Evolutionary conservation across 2,888 invertebrate species (phyloP).

Genomic region (Nomada goodeniana): DNA sequence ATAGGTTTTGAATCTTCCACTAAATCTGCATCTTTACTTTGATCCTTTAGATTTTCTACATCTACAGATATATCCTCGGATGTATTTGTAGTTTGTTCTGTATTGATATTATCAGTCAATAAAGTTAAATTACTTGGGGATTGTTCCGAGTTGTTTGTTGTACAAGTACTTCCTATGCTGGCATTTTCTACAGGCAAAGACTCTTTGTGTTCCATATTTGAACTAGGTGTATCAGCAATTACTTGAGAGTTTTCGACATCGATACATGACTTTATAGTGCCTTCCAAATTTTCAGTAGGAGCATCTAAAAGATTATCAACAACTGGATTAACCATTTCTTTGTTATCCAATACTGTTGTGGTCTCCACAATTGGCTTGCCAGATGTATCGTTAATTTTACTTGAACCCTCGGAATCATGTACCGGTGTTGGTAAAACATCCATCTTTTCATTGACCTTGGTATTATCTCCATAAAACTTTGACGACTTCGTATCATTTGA

Average conservation of each 20-base stretch:
- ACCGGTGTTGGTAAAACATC: conserved; percentile 22
- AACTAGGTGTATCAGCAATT: conserved; percentile 16
- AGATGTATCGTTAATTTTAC: conserved; percentile 18
- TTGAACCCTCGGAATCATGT: conserved; percentile 33
- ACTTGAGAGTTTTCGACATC: conserved; percentile 18
- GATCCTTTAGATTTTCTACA: conserved; percentile 25
- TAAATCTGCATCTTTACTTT: conserved; percentile 38
- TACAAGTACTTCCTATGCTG: conserved; percentile 22
- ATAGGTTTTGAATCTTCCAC: conserved; percentile 53
- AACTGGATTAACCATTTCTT: conserved; percentile 44
- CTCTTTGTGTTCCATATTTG: conserved; percentile 27
- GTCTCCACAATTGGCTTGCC: conserved; percentile 32
- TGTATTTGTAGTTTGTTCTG: conserved; percentile 28
- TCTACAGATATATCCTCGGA: conserved; percentile 26
- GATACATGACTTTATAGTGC: conserved; percentile 23
- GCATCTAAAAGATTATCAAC: conserved; percentile 53
- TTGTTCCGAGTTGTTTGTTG: conserved; percentile 21
- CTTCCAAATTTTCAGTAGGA: conserved; percentile 50
- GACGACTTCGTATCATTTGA: conserved; percentile 64
- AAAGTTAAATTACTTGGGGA: conserved; percentile 22
- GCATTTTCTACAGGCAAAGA: conserved; percentile 16
- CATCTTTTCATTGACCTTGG: conserved; percentile 55
- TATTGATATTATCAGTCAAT: conserved; percentile 8
- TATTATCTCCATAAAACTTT: conserved; percentile 62
- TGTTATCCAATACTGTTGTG: conserved; percentile 42